Evolutionary conservation across 2,113 vertebrate genomes (phyloP), one percentile per base, ranked within the genome.

Genomic region (Lepidothrix coronata): DNA sequence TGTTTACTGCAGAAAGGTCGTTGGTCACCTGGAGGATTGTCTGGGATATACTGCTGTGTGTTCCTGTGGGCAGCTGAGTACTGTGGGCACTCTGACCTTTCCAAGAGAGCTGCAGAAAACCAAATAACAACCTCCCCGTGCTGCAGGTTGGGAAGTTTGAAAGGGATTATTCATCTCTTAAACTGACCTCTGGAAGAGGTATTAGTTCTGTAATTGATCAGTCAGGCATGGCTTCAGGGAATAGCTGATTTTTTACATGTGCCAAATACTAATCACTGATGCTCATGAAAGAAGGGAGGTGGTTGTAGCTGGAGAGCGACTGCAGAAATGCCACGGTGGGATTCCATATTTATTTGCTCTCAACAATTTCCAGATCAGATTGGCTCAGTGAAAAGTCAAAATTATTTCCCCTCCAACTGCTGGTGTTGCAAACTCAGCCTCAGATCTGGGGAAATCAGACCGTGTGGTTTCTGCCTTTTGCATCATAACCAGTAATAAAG

Each of bases 301-400:
- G 24, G 31, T 57, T 87, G 81, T 86, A 81, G 61, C 89, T 19
- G 5, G 79, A 81, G 92, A 92, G 83, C 27, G 54, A 77, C 81
- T 95, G 88, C 88, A 89, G 82, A 87, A 96, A 79, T 79, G 84
- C 75, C 95, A 78, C 63, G 30, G 89, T 96, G 94, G 95, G 87
- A 87, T 96, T 91, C 96, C 70, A 0, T 90, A 76, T 96, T 96
- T 96, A 87, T 89, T 97, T 65, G 44, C 75, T 94, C 68, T 95
- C 95, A 66, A 75, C 92, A 74, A 75, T 96, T 96, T 96, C 93
- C 93, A 94, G 84, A 91, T 96, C 96, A 94, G 79, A 90, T 96
- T 93, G 88, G 62, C 93, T 96, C 84, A 72, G 81, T 88, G 83
- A 80, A 75, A 95, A 94, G 91, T 91, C 93, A 88, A 55, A 89